Percentiles rank a stretch among this genome's conserved stretches.
Conservation (phyloP, 1,140 invertebrate species). For the Drosophila novamexicana region DNA sequence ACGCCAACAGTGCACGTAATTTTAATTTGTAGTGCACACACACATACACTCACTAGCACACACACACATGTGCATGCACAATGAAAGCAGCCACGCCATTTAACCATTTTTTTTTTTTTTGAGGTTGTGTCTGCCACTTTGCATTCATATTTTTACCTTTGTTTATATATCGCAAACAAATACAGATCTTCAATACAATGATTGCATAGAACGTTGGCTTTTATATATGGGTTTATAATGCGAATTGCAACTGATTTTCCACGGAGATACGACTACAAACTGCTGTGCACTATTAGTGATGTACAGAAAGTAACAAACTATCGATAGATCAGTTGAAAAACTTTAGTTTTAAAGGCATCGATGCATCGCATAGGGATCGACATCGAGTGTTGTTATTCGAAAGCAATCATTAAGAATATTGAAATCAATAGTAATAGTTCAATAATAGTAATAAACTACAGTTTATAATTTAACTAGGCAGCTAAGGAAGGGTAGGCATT, state of each 20-base stretch:
- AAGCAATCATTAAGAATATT: neutral
- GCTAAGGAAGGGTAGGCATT: no score
- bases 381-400: neutral
- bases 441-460: no score
- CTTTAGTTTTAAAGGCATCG: neutral
- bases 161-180: conserved; percentile 21
- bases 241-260: conserved; percentile 34
- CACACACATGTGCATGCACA: conserved; percentile 18
- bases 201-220: conserved; percentile 21
- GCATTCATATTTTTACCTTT: conserved; percentile 22
- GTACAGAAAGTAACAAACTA: conserved; percentile 14
- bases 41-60: neutral
- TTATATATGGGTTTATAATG: conserved; percentile 12
- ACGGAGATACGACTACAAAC: conserved; percentile 45
- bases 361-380: neutral
- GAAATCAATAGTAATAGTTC: neutral
- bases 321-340: conserved; percentile 12
- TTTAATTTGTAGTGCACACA: conserved; percentile 39
- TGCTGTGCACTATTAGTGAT: conserved; percentile 37
- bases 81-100: conserved; percentile 68
- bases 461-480: no score
- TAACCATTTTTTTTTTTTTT: conserved; percentile 33
- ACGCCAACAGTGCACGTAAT: conserved; percentile 52
- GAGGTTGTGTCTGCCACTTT: conserved; percentile 56
- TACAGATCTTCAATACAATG: conserved; percentile 28